Percentiles rank a stretch among this genome's conserved stretches.
Evolutionary conservation across 2,797 vertebrate species (phyloP).

Genomic region (Brotula barbata): DNA sequence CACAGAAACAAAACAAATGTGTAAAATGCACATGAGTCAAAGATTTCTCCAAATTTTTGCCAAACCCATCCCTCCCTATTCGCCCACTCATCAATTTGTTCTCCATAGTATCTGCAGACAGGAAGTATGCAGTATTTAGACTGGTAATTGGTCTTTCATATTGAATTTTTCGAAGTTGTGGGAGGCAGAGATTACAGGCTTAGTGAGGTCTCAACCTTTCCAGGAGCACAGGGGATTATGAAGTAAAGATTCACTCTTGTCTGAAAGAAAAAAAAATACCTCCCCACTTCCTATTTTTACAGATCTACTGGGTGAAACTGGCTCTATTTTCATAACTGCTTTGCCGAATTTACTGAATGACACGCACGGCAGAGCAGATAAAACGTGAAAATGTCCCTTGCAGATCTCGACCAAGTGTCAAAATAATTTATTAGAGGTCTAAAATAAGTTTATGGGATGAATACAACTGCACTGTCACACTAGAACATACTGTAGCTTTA

Average conservation of each 20-base stretch:
- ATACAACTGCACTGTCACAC: conserved; percentile 21
- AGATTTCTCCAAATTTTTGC: conserved; percentile 8
- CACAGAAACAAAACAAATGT: background rate
- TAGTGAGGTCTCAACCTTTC: conserved; percentile 70
- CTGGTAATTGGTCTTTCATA: conserved; percentile 66
- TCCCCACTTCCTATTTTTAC: conserved; percentile 47
- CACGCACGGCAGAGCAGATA: conserved; percentile 37
- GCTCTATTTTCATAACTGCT: conserved; percentile 48
- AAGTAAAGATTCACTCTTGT: conserved; percentile 57
- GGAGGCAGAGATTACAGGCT: conserved; percentile 72
- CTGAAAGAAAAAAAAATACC: conserved; percentile 38
- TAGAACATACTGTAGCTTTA: background rate
- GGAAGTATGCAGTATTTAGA: conserved; percentile 61
- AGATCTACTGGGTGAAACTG: conserved; percentile 52
- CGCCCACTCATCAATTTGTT: conserved; percentile 9
- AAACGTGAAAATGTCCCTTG: conserved; percentile 46
- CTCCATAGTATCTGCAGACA: conserved; percentile 27
- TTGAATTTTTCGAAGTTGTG: conserved; percentile 70
- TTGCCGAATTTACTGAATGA: conserved; percentile 57
- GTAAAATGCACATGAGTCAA: background rate
- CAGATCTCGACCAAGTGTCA: conserved; percentile 36
- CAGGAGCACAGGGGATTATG: conserved; percentile 64
- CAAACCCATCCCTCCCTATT: conserved; percentile 5
- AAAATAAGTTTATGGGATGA: conserved; percentile 13
- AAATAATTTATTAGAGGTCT: conserved; percentile 32